phyloP scores from a whole-genome alignment of 2,888 invertebrate species.

The Acleris literana region DNA sequence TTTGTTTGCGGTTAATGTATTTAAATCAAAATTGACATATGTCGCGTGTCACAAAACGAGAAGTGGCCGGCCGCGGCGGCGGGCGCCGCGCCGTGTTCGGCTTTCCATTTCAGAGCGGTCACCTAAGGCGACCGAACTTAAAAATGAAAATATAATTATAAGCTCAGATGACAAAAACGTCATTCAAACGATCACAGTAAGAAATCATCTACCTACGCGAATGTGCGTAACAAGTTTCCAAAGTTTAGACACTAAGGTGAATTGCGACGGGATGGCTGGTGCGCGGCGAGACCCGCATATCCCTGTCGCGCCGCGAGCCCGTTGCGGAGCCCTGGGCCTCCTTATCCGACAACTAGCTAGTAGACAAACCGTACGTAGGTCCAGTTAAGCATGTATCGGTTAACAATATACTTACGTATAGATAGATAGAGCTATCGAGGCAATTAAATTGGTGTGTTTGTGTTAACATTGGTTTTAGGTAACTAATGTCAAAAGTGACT shows the following conservation, averaged over 20 bases:
- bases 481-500: slow-evolving; percentile 41
- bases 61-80: background rate
- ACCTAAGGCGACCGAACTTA: slow-evolving; percentile 27
- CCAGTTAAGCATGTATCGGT: slow-evolving; percentile 12
- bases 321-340: slow-evolving; percentile 32
- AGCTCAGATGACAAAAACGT: slow-evolving; percentile 55
- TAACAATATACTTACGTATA: slow-evolving; percentile 29
- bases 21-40: slow-evolving; percentile 67
- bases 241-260: slow-evolving; percentile 56
- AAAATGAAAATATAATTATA: slow-evolving; percentile 45
- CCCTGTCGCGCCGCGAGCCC: slow-evolving; percentile 25
- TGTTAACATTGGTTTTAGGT: slow-evolving; percentile 34
- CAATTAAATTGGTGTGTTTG: slow-evolving; percentile 37
- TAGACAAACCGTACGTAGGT: slow-evolving; percentile 11
- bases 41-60: slow-evolving; percentile 12
- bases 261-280: slow-evolving; percentile 39
- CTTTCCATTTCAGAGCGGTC: slow-evolving; percentile 27
- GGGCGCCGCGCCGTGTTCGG: slow-evolving; percentile 27
- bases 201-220: slow-evolving; percentile 79
- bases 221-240: slow-evolving; percentile 76
- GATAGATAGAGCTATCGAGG: slow-evolving; percentile 15
- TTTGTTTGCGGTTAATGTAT: slow-evolving; percentile 44
- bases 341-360: slow-evolving; percentile 24
- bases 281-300: slow-evolving; percentile 6
- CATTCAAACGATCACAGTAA: slow-evolving; percentile 78